Base-by-base conservation (phyloP, 2,113 vertebrate genomes). In the Silurus glanis region DNA sequence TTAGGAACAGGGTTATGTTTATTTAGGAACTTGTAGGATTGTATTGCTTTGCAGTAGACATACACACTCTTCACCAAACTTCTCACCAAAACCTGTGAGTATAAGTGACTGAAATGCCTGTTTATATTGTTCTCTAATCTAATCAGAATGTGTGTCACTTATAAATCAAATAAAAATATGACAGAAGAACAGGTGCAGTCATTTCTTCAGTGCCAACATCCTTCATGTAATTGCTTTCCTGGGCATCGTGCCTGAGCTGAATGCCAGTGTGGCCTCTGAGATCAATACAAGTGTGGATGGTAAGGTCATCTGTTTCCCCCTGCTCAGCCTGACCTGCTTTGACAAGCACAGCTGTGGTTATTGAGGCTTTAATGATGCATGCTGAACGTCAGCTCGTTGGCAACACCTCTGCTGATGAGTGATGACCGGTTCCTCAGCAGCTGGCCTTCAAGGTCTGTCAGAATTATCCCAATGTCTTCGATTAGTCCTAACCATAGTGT, bases 391-490 rank as follows among this genome's bases (percentile, higher is more conserved):
- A 55, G 17, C 55, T 84, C 47, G 7, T 56, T 51, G 71, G 61
- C 62, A 84, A 21, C 1, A 28, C 47, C 56, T 28, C 6, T 76
- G 88, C 90, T 90, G 88, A 56, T 87, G 88, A 92, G 78, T 86
- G 88, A 90, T 87, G 87, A 59, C 61, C 61, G 86, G 21, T 25
- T 12, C 71, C 28, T 62, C 45, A 9, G 13, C 71, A 76, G 49
- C 49, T 74, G 71, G 45, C 10, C 6, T 9, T 74, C 47, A 76
- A 25, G 23, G 12, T 47, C 69, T 72, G 37, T 47, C 16, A 47
- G 37, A 47, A 72, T 19, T 72, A 71, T 71, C 45, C 10, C 9
- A 64, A 9, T 23, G 59, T 62, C 59, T 64, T 64, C 62, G 9
- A 64, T n/a, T 64, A 64, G 7, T 23, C 5, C 62, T n/a, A 64